Percentiles rank a stretch among this genome's conserved stretches.
Conservation (phyloP, 2,888 invertebrate genomes). For the Halocaridina rubra region DNA sequence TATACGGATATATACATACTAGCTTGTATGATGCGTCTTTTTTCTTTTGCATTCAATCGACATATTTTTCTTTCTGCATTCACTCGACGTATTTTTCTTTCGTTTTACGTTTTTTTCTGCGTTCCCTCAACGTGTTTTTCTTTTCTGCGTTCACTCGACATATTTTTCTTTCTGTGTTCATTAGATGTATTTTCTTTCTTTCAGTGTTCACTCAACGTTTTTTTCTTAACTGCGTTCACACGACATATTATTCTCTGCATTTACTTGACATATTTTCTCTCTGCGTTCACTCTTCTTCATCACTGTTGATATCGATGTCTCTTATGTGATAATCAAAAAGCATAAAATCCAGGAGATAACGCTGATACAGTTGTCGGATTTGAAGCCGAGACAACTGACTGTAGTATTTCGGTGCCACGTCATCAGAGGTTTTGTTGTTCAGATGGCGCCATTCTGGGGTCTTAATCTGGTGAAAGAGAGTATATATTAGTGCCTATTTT, state of each 20-base stretch:
- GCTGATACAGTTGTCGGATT: slow-evolving; percentile 25
- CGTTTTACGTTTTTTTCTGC: no score
- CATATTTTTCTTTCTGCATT: no score
- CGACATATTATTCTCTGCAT: not conserved
- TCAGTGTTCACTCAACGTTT: slow-evolving; percentile 29
- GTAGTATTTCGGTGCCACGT: slow-evolving; percentile 25
- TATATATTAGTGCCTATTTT: not conserved
- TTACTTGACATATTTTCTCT: not conserved
- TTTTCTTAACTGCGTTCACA: slow-evolving; percentile 12
- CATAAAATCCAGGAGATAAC: not conserved
- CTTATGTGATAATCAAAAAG: not conserved
- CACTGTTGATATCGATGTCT: no score
- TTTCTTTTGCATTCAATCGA: no score
- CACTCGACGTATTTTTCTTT: no score
- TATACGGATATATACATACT: no score
- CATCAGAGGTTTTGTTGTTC: not conserved
- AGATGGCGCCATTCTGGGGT: slow-evolving; percentile 26
- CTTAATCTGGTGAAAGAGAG: not conserved
- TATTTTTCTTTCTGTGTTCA: no score
- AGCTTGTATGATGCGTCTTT: no score
- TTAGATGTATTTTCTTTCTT: no score
- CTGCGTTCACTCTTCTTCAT: not conserved
- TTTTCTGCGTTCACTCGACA: no score
- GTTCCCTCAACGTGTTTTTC: no score
- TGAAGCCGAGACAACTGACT: slow-evolving; percentile 10